phyloP scores from a whole-genome alignment of 2,113 vertebrate genomes.

The Balaeniceps rex region DNA sequence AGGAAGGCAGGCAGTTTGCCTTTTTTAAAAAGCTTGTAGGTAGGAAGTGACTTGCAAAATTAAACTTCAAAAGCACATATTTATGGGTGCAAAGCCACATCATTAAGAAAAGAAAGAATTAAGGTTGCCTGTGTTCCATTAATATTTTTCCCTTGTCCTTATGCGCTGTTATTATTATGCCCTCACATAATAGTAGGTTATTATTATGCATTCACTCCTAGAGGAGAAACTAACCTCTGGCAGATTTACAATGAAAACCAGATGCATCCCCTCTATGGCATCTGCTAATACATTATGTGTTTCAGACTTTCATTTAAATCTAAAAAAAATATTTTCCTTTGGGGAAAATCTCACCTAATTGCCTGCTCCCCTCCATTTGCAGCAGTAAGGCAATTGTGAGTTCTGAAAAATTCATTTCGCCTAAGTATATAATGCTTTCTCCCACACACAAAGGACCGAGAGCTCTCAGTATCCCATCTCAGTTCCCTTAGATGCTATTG shows the following conservation, averaged over 20 bases:
- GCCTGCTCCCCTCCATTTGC: not conserved
- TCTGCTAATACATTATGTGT: not conserved
- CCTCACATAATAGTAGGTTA: not conserved
- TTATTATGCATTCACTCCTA: not conserved
- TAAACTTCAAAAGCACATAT: not conserved
- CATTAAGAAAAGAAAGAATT: not conserved
- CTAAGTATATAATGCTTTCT: not conserved
- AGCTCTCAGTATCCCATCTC: not conserved
- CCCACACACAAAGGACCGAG: not conserved
- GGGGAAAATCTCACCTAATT: constrained; percentile 23
- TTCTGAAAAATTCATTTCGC: not conserved
- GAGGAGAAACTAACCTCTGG: constrained; percentile 22
- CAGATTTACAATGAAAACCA: constrained; percentile 33
- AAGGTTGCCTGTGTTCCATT: constrained; percentile 5
- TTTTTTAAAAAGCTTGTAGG: not conserved
- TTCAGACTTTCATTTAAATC: constrained; percentile 9
- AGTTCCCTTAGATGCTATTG: not conserved
- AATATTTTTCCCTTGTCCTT: not conserved
- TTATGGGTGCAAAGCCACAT: not conserved
- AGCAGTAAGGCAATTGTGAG: not conserved
- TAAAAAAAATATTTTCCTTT: not conserved
- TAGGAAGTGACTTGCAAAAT: not conserved
- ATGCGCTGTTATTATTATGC: not conserved
- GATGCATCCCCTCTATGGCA: constrained; percentile 11
- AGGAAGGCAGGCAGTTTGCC: not conserved